phyloP scores from a whole-genome alignment of 2,888 invertebrate genomes.

The Salpingus planirostris region DNA sequence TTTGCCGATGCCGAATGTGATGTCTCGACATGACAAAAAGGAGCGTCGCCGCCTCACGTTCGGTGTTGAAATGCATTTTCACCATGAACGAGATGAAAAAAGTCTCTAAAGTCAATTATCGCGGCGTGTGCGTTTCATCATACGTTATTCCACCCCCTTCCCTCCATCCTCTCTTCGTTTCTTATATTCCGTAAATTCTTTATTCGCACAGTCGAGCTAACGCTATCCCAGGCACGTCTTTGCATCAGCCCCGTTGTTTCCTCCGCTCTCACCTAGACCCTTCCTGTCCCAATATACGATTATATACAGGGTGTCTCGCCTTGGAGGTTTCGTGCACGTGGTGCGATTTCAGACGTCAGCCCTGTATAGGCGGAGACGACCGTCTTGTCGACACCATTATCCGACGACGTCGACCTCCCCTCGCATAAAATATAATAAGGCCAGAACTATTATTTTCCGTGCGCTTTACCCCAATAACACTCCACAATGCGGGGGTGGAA shows the following conservation, averaged over 20 bases:
- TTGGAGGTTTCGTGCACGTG: conserved; percentile 1
- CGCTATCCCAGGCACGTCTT: conserved; percentile 6
- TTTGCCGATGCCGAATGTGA: too few relatives aligned
- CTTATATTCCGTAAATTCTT: not conserved
- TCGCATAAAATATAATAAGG: conserved; percentile 33
- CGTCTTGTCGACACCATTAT: conserved; percentile 27
- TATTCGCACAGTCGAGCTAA: not conserved
- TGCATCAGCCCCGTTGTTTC: conserved; percentile 2
- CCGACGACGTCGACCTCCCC: conserved; percentile 20
- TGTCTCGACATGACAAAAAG: too few relatives aligned
- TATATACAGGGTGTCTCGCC: not conserved
- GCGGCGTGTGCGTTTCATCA: too few relatives aligned
- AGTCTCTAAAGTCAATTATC: too few relatives aligned
- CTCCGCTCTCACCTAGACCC: not conserved
- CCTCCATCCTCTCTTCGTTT: too few relatives aligned
- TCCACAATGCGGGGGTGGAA: conserved; percentile 15
- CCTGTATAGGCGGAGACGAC: conserved; percentile 5
- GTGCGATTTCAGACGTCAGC: not conserved
- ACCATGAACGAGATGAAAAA: too few relatives aligned
- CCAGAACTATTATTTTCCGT: conserved; percentile 31
- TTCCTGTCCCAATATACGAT: too few relatives aligned
- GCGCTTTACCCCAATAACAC: conserved; percentile 26
- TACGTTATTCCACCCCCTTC: too few relatives aligned
- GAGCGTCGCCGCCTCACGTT: too few relatives aligned
- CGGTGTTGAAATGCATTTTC: too few relatives aligned